Evolutionary conservation across 2,113 vertebrate genomes (phyloP).

Genomic region (Rhagologus leucostigma): DNA sequence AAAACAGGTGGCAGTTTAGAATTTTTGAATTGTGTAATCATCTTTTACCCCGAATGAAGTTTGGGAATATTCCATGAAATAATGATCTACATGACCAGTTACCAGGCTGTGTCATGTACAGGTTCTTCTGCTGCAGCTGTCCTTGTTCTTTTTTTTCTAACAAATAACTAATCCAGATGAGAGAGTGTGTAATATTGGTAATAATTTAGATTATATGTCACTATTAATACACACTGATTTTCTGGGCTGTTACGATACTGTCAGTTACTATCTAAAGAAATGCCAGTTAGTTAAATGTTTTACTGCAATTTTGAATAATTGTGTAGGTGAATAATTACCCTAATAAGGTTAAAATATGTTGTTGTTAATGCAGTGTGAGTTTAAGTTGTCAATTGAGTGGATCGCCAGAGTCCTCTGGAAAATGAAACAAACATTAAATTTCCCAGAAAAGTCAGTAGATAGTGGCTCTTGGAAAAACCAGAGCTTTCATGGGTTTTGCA

Average conservation of each 20-base stretch:
- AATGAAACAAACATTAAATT: neutral
- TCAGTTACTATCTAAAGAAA: neutral
- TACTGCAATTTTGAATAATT: neutral
- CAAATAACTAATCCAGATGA: neutral
- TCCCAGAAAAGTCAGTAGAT: neutral
- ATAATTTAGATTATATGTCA: neutral
- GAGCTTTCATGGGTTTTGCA: neutral
- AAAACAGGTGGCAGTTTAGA: neutral
- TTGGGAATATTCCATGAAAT: neutral
- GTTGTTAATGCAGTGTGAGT: neutral
- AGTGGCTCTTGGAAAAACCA: neutral
- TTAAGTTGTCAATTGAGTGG: neutral
- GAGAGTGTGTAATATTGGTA: neutral
- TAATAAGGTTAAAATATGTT: neutral
- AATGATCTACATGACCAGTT: neutral
- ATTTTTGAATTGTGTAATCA: neutral
- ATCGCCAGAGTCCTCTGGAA: neutral
- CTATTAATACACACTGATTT: neutral
- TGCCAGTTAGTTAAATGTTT: neutral
- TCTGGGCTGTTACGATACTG: neutral
- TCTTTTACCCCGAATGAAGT: neutral
- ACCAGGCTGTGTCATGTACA: neutral
- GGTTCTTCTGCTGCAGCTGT: neutral
- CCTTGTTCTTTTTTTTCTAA: neutral
- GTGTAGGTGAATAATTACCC: neutral